These are phyloP conservation scores for Bellardia pandia DNA, from an alignment of 2,888 invertebrate genomes.

Conservation along the genomic window DNA sequence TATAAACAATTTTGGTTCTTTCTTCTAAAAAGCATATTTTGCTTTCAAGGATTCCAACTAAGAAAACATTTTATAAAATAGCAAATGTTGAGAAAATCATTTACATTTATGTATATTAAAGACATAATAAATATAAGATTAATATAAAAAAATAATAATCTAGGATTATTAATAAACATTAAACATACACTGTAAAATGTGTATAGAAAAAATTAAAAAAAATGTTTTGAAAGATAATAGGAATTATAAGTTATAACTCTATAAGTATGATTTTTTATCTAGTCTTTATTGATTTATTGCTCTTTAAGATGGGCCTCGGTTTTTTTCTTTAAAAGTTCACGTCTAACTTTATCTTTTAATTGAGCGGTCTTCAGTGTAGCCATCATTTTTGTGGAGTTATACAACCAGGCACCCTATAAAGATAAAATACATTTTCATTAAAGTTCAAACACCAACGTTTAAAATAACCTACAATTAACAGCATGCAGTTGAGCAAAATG, in stretches of 20 bases:
- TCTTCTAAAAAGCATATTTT: too few species aligned
- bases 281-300: constrained; percentile 47
- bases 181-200: constrained; percentile 1
- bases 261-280: neutral
- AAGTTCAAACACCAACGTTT: neutral
- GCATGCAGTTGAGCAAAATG: constrained; percentile 95
- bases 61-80: too few species aligned
- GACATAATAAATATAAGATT: neutral
- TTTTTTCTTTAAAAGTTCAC: constrained; percentile 79
- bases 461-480: constrained; percentile 93
- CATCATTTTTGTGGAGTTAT: constrained; percentile 95
- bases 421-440: constrained; percentile 54
- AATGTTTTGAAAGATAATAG: neutral
- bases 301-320: constrained; percentile 45
- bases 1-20: too few species aligned
- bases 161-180: constrained; percentile 1
- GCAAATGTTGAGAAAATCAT: too few species aligned
- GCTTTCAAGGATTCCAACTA: too few species aligned
- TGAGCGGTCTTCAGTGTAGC: constrained; percentile 93
- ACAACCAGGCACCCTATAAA: constrained; percentile 94
- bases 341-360: constrained; percentile 88
- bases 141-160: constrained; percentile 2
- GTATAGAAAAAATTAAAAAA: neutral
- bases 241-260: neutral
- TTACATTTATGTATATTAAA: neutral